These are phyloP conservation scores for Anadara kagoshimensis DNA, from an alignment of 1,140 invertebrate species.

Conservation along the genomic window DNA sequence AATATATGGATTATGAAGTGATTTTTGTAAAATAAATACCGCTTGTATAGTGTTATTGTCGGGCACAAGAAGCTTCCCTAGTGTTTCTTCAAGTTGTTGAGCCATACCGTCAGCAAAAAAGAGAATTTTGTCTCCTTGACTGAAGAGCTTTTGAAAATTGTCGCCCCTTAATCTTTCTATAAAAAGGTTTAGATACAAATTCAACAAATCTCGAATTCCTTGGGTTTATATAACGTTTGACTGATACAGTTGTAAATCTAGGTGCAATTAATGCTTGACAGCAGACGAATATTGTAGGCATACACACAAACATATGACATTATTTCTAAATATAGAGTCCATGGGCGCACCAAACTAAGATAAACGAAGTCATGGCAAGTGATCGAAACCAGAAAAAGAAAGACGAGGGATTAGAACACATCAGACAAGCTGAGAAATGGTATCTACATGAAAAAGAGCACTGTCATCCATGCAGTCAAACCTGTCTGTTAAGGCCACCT, in stretches of 20 bases:
- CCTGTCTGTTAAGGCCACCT: no score
- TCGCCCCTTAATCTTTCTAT: no score
- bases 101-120: slow-evolving; percentile 43
- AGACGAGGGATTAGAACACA: slow-evolving; percentile 81
- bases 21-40: slow-evolving; percentile 34
- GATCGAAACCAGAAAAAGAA: slow-evolving; percentile 49
- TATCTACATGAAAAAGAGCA: no score
- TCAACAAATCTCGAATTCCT: no score
- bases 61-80: slow-evolving; percentile 55
- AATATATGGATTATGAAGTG: background rate
- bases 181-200: no score
- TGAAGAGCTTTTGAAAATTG: background rate
- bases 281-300: no score
- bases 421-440: slow-evolving; percentile 85
- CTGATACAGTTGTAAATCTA: no score
- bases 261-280: no score
- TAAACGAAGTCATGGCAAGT: slow-evolving; percentile 12
- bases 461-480: no score
- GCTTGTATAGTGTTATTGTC: slow-evolving; percentile 61
- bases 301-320: no score
- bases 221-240: no score
- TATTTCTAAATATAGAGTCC: background rate
- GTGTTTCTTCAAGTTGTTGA: slow-evolving; percentile 53
- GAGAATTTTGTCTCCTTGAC: background rate
- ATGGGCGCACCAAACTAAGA: background rate